These are phyloP conservation scores for Pseudochromis fuscus DNA, from an alignment of 2,797 vertebrate genomes.

Conservation along the genomic window DNA sequence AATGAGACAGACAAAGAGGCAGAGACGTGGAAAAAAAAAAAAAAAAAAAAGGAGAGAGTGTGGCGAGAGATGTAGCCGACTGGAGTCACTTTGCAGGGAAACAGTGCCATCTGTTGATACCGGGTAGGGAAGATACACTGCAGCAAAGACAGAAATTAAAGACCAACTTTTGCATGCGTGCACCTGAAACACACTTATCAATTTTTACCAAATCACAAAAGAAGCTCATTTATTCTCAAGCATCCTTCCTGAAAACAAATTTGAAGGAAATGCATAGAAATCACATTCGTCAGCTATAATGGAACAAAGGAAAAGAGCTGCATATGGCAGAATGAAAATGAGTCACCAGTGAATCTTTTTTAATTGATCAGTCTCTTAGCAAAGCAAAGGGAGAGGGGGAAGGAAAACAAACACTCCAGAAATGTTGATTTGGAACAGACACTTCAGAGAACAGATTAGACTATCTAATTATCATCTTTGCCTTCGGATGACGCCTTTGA, in stretches of 20 bases:
- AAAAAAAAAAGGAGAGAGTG: conserved; percentile 22
- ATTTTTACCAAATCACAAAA: conserved; percentile 39
- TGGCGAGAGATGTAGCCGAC: conserved; percentile 1
- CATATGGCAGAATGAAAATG: conserved; percentile 76
- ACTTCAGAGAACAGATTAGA: conserved; percentile 84
- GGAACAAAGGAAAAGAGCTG: conserved; percentile 55
- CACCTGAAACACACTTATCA: conserved; percentile 49
- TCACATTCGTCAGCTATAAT: conserved; percentile 67
- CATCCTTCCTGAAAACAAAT: conserved; percentile 56
- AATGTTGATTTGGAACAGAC: conserved; percentile 84
- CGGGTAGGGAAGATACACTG: conserved; percentile 23
- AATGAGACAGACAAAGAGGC: conserved; percentile 80
- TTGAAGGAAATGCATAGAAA: conserved; percentile 58
- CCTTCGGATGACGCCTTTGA: conserved; percentile 85
- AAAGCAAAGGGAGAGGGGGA: conserved; percentile 73
- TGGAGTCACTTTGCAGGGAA: conserved; percentile 70
- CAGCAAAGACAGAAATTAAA: conserved; percentile 31
- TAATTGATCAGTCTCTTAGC: conserved; percentile 83
- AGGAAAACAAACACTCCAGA: conserved; percentile 84
- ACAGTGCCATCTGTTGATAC: conserved; percentile 85
- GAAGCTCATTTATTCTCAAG: conserved; percentile 60
- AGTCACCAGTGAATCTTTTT: conserved; percentile 79
- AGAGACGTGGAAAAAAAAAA: conserved; percentile 35
- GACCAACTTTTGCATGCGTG: conserved; percentile 39
- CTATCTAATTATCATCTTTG: conserved; percentile 86